Evolutionary conservation across 2,888 invertebrate species (phyloP).

Genomic region (Oscheius onirici): DNA sequence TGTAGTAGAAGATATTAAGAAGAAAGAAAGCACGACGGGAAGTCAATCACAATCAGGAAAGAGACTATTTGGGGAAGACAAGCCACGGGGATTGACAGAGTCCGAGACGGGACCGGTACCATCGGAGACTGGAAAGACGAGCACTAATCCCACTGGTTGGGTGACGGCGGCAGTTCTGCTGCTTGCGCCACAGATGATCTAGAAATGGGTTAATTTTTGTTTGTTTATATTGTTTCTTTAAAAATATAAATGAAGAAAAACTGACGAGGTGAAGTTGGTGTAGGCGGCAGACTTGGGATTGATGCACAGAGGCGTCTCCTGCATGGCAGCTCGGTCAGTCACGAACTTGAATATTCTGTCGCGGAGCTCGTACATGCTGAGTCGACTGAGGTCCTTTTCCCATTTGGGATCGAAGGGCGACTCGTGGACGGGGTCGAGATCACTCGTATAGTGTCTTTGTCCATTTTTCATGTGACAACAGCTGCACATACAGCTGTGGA

Average conservation of each 20-base stretch:
- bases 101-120: slow-evolving; percentile 20
- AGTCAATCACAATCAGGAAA: slow-evolving; percentile 14
- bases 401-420: slow-evolving; percentile 93
- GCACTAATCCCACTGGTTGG: slow-evolving; percentile 90
- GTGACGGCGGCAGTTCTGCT: slow-evolving; percentile 95
- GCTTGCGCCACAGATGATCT: slow-evolving; percentile 97
- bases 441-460: slow-evolving; percentile 53
- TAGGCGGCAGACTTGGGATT: slow-evolving; percentile 99
- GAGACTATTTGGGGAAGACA: slow-evolving; percentile 7
- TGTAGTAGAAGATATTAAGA: neutral
- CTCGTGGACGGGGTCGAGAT: slow-evolving; percentile 77
- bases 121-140: neutral
- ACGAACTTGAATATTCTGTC: slow-evolving; percentile 99
- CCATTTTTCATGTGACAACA: slow-evolving; percentile 79
- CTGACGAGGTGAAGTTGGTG: slow-evolving; percentile 99
- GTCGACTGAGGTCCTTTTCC: slow-evolving; percentile 87
- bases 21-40: slow-evolving; percentile 22
- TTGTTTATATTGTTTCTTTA: neutral
- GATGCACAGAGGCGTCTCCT: slow-evolving; percentile 96
- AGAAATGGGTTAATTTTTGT: slow-evolving; percentile 73
- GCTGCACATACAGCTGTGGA: slow-evolving; percentile 99
- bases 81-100: slow-evolving; percentile 25
- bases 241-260: slow-evolving; percentile 9
- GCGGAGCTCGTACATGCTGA: slow-evolving; percentile 74
- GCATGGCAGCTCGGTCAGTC: slow-evolving; percentile 90